Percentiles rank a stretch among this genome's conserved stretches.
Evolutionary conservation across 1,140 invertebrate genomes (phyloP).

Genomic region (Bombus turneri): DNA sequence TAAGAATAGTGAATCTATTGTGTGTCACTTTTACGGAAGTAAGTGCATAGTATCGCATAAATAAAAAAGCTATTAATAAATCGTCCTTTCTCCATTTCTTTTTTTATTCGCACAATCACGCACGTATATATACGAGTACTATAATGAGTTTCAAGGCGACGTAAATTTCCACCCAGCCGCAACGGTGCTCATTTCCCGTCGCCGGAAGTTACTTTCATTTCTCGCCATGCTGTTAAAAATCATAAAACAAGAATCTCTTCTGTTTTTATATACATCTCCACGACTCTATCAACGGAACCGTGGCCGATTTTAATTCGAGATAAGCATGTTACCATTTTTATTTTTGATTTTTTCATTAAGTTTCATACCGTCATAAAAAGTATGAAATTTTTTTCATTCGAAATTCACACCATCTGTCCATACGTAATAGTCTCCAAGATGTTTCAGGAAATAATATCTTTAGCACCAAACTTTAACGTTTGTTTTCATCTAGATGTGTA

Average conservation of each 20-base stretch:
- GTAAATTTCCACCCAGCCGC: conserved; percentile 30
- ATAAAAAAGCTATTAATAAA: neutral
- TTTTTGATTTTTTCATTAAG: neutral
- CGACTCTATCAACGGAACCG: neutral
- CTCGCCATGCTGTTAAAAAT: conserved; percentile 4
- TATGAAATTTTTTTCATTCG: neutral
- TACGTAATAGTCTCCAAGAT: too few relatives aligned
- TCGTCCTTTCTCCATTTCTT: too few relatives aligned
- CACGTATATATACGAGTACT: neutral
- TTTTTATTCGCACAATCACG: neutral
- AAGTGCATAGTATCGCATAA: neutral
- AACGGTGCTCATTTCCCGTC: conserved; percentile 35
- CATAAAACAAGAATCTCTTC: conserved; percentile 28
- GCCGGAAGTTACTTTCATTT: conserved; percentile 39
- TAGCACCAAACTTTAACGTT: too few relatives aligned
- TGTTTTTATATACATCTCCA: neutral
- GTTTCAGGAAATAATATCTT: too few relatives aligned
- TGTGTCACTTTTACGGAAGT: neutral
- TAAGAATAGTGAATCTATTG: neutral
- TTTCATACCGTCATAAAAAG: neutral
- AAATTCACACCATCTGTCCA: neutral
- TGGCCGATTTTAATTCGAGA: neutral
- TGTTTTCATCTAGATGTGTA: too few relatives aligned
- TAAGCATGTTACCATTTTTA: neutral
- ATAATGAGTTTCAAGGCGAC: conserved; percentile 17